Evolutionary conservation across 2,888 invertebrate genomes (phyloP).

Genomic region (Macaria notata): DNA sequence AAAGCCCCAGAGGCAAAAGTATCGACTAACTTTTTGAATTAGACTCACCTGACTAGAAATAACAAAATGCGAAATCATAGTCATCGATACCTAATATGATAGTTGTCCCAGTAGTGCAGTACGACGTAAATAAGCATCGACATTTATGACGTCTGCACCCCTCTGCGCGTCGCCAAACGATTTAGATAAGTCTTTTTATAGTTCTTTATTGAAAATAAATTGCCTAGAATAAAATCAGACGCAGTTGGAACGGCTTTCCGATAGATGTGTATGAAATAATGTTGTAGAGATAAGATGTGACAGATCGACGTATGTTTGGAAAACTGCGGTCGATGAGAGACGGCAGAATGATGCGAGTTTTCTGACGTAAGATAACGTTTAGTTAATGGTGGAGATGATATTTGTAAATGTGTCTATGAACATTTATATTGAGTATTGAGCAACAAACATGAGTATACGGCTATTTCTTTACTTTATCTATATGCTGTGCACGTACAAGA

Average conservation of each 20-base stretch:
- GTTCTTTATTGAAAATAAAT: constrained; percentile 83
- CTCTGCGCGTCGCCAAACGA: constrained; percentile 67
- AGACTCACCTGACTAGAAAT: background rate
- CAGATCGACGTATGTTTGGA: constrained; percentile 65
- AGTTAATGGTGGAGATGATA: constrained; percentile 27
- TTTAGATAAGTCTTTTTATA: constrained; percentile 83
- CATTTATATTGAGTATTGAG: too few species aligned
- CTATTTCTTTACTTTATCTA: too few species aligned
- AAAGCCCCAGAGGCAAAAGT: too few species aligned
- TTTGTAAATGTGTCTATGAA: background rate
- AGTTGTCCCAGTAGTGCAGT: constrained; percentile 56
- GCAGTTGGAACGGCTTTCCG: constrained; percentile 78
- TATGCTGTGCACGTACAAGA: too few species aligned
- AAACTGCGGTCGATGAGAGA: constrained; percentile 34
- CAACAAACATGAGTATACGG: too few species aligned
- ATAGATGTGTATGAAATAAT: constrained; percentile 81
- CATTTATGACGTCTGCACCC: constrained; percentile 74
- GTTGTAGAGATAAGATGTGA: constrained; percentile 71
- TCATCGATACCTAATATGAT: constrained; percentile 28
- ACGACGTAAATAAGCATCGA: constrained; percentile 74
- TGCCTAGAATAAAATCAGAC: constrained; percentile 82
- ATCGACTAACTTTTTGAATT: too few species aligned
- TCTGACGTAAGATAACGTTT: constrained; percentile 36
- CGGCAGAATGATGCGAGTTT: constrained; percentile 38
- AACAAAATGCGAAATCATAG: constrained; percentile 17